Conservation (phyloP, 2,113 vertebrate genomes). For the Acrocephalus arundinaceus region DNA sequence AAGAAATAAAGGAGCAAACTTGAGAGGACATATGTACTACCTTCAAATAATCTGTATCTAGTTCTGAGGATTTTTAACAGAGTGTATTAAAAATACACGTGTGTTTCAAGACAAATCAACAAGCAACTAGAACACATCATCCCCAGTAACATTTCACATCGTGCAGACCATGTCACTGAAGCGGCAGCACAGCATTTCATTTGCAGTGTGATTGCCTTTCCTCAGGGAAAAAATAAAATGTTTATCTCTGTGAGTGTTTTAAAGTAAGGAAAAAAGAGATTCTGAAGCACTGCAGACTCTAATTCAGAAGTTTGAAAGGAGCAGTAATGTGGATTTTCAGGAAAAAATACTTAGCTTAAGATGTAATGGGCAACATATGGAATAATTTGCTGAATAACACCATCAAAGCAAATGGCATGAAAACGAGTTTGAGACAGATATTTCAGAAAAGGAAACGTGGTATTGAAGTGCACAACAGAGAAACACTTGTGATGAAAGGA, state of each 20-base stretch:
- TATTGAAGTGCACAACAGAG: conserved; percentile 16
- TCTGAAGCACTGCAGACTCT: background rate
- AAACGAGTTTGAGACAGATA: conserved; percentile 2
- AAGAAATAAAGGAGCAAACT: background rate
- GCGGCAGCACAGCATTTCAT: background rate
- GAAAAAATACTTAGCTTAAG: conserved; percentile 2
- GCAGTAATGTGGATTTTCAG: conserved; percentile 1
- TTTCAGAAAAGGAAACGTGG: conserved; percentile 7
- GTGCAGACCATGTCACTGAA: background rate
- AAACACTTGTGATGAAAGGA: conserved; percentile 3
- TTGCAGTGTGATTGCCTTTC: background rate
- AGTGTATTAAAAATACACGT: background rate
- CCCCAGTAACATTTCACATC: background rate
- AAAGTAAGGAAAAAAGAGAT: background rate
- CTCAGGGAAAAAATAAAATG: conserved; percentile 5
- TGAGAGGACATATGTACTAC: background rate
- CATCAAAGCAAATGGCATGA: conserved; percentile 17
- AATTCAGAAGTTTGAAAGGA: conserved; percentile 25
- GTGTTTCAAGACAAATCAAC: background rate
- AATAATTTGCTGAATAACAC: conserved; percentile 52
- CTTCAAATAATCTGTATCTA: background rate
- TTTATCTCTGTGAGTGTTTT: background rate
- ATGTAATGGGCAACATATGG: conserved; percentile 40
- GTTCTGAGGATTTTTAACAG: background rate
- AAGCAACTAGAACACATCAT: background rate